These are phyloP conservation scores for Chloropsis cyanopogon DNA, from an alignment of 2,113 vertebrate genomes.

Conservation along the genomic window DNA sequence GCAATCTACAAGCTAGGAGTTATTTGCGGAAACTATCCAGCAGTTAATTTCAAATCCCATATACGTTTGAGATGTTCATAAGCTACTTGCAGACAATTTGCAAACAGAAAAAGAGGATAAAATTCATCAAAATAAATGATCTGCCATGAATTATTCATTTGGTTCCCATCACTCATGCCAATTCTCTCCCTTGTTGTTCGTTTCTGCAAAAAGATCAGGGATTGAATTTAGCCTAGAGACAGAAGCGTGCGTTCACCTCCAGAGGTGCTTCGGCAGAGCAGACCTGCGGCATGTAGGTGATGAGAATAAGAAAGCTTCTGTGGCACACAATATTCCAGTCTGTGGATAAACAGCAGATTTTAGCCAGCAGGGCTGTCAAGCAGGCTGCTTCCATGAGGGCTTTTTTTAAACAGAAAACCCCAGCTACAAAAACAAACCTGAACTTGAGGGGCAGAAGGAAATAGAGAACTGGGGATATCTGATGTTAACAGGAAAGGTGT, in stretches of 20 bases:
- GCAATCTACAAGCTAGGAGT: constrained; percentile 23
- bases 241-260: constrained; percentile 29
- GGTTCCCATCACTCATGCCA: constrained; percentile 47
- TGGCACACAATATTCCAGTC: background rate
- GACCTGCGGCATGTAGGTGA: constrained; percentile 39
- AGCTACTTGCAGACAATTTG: constrained; percentile 62
- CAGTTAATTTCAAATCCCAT: constrained; percentile 57
- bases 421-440: background rate
- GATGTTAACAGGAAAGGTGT: background rate
- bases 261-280: constrained; percentile 44
- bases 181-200: constrained; percentile 46
- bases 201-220: constrained; percentile 38
- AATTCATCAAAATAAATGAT: constrained; percentile 64
- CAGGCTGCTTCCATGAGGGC: background rate
- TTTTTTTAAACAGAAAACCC: background rate
- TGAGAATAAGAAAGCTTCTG: constrained; percentile 37
- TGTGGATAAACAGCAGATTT: constrained; percentile 45
- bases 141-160: constrained; percentile 63
- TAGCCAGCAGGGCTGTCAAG: constrained; percentile 38
- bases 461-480: background rate
- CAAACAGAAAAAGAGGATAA: constrained; percentile 62
- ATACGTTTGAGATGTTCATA: constrained; percentile 46
- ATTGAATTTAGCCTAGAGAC: constrained; percentile 52
- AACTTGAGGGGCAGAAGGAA: background rate
- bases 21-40: constrained; percentile 36